Base-by-base conservation (phyloP, 2,797 vertebrate species). In the Xenentodon cancila region DNA sequence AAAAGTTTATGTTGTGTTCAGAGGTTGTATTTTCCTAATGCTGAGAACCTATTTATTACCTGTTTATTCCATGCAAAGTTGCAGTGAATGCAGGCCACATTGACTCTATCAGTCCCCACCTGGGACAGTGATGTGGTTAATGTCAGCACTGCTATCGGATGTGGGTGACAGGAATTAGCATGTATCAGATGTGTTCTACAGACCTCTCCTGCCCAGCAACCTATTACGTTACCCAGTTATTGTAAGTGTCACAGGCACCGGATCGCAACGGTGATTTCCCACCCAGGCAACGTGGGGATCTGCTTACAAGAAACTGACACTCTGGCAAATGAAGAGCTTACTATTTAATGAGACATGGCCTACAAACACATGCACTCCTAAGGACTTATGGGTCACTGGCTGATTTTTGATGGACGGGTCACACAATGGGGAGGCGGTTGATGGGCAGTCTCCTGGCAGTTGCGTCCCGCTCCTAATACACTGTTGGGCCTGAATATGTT, bases 161-260 rank as follows among this genome's bases (percentile, higher is more conserved):
- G 89, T 83, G 77, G 76, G 59, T 75, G 86, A 90, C 90, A 91
- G 87, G 84, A 85, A 91, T 87, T 86, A 86, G 82, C 87, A 82
- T 89, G 90, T 92, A 90, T 92, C 90, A 86, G 85, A 85, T 91
- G 89, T 91, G 89, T 91, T 77, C 57, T 84, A 90, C 91, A 90
- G 88, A 75, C 80, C 68, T 85, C 84, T 84, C 74, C 82, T 56
- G 59, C 84, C 86, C 83, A 68, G 82, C 74, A 60, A 75, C 85
- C 72, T 84, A 90, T 91, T 90, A 80, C 82, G 64, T 93, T 93
- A 91, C 91, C 75, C 88, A 75, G 88, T 92, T 92, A 92, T 88
- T 73, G 77, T 89, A 92, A 89, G 85, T 86, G 87, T 83, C 79
- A 80, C 68, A 66, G 77, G 21, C 62, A 75, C 85, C 49, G 79